A percentile compares a stretch with the other conserved stretches of the same genome.
These are phyloP conservation scores for Cataglyphis altisquamis DNA, from an alignment of 2,888 invertebrate genomes.

Conservation along the genomic window DNA sequence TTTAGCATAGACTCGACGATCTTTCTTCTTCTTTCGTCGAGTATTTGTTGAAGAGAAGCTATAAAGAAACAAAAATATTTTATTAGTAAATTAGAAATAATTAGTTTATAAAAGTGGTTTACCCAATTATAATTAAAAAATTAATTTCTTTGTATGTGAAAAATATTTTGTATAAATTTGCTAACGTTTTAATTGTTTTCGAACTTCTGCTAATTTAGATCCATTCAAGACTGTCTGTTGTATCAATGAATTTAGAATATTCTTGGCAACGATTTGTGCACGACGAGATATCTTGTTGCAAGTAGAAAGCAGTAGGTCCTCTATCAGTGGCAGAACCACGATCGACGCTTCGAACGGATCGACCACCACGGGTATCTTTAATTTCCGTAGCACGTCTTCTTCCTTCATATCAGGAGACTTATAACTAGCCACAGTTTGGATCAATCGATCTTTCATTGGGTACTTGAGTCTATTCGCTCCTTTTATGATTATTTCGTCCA, in stretches of 20 bases:
- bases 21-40: constrained; percentile 67
- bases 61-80: neutral
- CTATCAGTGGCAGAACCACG: constrained; percentile 64
- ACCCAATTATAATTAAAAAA: neutral
- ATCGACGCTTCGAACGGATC: constrained; percentile 71
- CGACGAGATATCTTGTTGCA: constrained; percentile 51
- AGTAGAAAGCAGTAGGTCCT: constrained; percentile 57
- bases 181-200: constrained; percentile 63
- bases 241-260: constrained; percentile 56
- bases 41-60: constrained; percentile 52
- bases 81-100: constrained; percentile 15
- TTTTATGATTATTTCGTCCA: constrained; percentile 72
- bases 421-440: constrained; percentile 72
- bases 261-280: constrained; percentile 40
- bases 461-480: constrained; percentile 63
- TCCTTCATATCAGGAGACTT: constrained; percentile 62
- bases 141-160: neutral
- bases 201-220: constrained; percentile 60
- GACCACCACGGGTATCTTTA: constrained; percentile 61
- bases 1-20: constrained; percentile 64
- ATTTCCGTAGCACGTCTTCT: constrained; percentile 70
- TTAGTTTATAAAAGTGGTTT: neutral
- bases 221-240: constrained; percentile 55
- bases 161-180: neutral
- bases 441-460: constrained; percentile 61